A percentile compares a stretch with the other conserved stretches of the same genome.
Conservation (phyloP, 2,113 vertebrate species). For the Antigone vipio region DNA sequence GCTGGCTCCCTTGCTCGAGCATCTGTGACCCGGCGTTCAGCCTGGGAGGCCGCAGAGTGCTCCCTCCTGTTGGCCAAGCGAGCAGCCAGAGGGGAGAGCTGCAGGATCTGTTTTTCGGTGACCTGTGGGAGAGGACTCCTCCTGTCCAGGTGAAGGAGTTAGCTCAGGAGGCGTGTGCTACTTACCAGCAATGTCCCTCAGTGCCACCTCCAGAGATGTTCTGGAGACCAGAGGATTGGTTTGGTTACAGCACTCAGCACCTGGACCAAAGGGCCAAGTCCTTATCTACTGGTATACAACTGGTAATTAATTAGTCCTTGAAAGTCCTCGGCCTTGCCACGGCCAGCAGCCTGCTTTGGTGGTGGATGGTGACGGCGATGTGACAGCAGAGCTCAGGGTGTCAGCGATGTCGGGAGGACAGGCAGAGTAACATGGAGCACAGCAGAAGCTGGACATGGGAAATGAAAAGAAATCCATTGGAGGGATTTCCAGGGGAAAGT, state of each 20-base stretch:
- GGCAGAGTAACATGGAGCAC: neutral
- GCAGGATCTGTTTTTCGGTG: neutral
- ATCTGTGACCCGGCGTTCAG: rapidly evolving
- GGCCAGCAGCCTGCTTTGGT: neutral
- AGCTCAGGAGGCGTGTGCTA: neutral
- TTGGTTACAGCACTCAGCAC: neutral
- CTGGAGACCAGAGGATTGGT: neutral
- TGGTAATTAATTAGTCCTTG: neutral
- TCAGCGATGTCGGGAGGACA: no score
- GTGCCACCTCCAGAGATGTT: neutral
- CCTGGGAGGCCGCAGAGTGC: neutral
- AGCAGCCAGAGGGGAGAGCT: neutral
- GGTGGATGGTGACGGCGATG: neutral
- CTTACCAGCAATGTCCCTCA: rapidly evolving
- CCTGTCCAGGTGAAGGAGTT: neutral
- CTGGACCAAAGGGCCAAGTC: neutral
- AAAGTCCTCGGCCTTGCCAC: neutral
- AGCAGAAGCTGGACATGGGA: neutral
- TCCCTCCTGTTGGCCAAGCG: neutral
- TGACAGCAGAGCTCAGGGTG: neutral
- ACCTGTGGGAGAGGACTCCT: neutral
- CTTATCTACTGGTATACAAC: neutral
- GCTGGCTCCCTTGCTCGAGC: neutral
- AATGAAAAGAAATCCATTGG: neutral
- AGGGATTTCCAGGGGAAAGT: neutral